Base-by-base conservation (phyloP, 1,140 invertebrate genomes). In the Trichomalopsis sarcophagae region DNA sequence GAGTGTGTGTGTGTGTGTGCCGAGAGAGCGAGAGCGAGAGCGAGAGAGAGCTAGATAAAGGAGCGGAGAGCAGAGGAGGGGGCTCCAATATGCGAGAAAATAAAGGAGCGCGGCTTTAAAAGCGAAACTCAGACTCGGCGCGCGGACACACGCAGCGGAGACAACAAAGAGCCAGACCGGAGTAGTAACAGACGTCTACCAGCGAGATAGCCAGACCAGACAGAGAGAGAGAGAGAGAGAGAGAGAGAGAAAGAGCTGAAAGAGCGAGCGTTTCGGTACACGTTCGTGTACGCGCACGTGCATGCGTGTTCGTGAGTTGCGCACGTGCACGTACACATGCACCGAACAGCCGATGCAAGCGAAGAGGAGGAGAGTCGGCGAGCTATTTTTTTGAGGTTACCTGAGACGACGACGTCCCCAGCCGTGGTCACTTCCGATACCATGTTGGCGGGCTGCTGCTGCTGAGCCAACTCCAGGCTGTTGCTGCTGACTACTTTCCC, bases 151-250 rank as follows among this genome's bases (percentile, higher is more conserved):
- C 88, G 87, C 88, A 86, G 87, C 82, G 82, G 81, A 87, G 87
- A 88, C 88, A 89, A 90, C 90, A 90, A 89, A 89, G 89, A 76
- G 81, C 30, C 14, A 73, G 68, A 73, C 62, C 17, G 78, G 74
- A 81, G 82, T 74, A 81, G 80, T 40, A 84, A 74, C 76, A 85
- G 79, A 66, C 79, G 79, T 68, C 40, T 40, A 73, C 44, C 77
- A 27, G n/a, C 6, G 27, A 30, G 14, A 62, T 66, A 23, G 82
- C 47, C 73, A 71, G 47, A 75, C 9, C 33, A 66, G 33, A 33
- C 75, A 33, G 10, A 73, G 27, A 44, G 66, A 86, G 50, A 79
- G 74, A 47, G 84, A 62, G 83, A 73, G 79, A 81, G 85, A 85
- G 68, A 86, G 68, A 84, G 87, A 89, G 86, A 89, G n/a, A n/a